A percentile compares a stretch with the other conserved stretches of the same genome.
phyloP scores from a whole-genome alignment of 2,797 vertebrate species.

The Chelon labrosus region DNA sequence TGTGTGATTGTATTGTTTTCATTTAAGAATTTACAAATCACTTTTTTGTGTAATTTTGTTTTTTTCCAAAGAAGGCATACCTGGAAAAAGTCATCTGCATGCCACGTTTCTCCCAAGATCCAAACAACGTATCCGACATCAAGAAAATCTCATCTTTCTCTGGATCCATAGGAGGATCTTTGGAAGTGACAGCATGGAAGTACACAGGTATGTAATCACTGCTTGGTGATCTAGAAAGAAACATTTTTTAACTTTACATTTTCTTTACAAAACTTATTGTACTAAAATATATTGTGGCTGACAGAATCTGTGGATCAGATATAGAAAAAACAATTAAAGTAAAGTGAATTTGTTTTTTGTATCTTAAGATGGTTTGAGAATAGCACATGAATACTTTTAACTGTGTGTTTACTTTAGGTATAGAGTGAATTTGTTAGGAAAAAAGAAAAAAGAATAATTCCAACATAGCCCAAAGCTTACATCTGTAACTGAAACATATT shows the following conservation, averaged over 20 bases:
- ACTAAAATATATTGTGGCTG: no score
- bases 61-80: constrained; percentile 17
- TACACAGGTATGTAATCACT: fast-evolving
- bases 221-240: constrained; percentile 2
- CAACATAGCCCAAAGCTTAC: neutral
- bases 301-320: no score
- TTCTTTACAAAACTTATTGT: no score
- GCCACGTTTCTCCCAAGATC: fast-evolving
- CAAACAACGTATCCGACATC: neutral
- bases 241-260: no score
- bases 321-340: neutral
- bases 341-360: no score
- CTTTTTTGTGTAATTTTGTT: neutral
- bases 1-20: neutral
- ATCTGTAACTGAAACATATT: neutral
- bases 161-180: neutral
- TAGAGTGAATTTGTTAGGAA: no score
- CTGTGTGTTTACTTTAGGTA: no score
- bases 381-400: no score
- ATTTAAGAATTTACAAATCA: no score
- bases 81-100: fast-evolving
- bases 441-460: no score
- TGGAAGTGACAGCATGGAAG: constrained; percentile 52
- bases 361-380: no score
- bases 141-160: neutral